Evolutionary conservation across 2,113 vertebrate species (phyloP).

Genomic region (Syrmaticus mikado): DNA sequence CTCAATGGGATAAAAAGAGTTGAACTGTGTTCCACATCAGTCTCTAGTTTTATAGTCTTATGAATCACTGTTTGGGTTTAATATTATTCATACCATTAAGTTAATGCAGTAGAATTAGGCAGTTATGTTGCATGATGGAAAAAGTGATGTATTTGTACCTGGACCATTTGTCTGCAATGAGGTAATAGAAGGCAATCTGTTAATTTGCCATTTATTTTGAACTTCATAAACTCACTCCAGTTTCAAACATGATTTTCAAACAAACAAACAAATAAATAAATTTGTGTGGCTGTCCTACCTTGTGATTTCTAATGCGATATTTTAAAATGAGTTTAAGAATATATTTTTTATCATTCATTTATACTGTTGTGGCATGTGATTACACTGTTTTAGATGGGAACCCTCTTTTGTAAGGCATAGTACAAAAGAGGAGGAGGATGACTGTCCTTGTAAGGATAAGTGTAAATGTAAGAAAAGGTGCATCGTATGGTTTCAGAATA

Average conservation of each 20-base stretch:
- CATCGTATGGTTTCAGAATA: background rate
- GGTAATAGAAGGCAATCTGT: background rate
- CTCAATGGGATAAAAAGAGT: conserved; percentile 33
- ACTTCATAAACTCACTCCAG: background rate
- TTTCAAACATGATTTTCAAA: background rate
- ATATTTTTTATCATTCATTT: background rate
- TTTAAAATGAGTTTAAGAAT: background rate
- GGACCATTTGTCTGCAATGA: background rate
- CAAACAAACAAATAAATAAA: background rate
- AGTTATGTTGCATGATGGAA: background rate
- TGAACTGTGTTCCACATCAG: background rate
- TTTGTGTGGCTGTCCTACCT: background rate
- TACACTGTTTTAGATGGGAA: background rate
- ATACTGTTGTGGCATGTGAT: background rate
- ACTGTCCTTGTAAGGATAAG: background rate
- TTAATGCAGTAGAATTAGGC: background rate
- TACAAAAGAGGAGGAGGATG: background rate
- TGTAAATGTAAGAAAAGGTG: background rate
- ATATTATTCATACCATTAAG: background rate
- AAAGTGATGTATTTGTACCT: background rate
- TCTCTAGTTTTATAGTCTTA: conserved; percentile 20
- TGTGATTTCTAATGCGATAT: background rate
- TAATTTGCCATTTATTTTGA: background rate
- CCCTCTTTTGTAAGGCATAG: background rate
- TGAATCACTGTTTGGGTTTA: conserved; percentile 11